Percentiles rank a stretch among this genome's conserved stretches.
phyloP scores from a whole-genome alignment of 1,140 invertebrate species.

The Telenomus remus region DNA sequence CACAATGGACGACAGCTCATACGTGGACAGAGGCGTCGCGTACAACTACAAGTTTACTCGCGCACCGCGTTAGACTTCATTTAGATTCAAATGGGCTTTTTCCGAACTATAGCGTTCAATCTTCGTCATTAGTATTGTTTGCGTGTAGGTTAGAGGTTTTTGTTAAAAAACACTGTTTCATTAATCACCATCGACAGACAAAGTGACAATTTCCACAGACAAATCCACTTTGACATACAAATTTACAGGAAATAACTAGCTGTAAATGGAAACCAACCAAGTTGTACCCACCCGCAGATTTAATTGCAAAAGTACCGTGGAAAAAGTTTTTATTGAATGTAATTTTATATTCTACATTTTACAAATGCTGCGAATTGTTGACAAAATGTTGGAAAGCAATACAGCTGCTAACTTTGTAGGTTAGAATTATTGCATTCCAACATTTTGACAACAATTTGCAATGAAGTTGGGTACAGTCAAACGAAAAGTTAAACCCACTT shows the following conservation, averaged over 20 bases:
- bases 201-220: constrained; percentile 37
- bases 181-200: constrained; percentile 26
- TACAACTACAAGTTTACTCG: constrained; percentile 21
- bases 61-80: constrained; percentile 61
- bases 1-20: constrained; percentile 60
- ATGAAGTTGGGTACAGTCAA: too few relatives aligned
- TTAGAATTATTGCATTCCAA: too few relatives aligned
- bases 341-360: too few relatives aligned
- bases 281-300: too few relatives aligned
- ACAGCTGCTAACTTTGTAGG: too few relatives aligned
- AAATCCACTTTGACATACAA: constrained; percentile 25
- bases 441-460: too few relatives aligned
- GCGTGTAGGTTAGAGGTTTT: constrained; percentile 44
- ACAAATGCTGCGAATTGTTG: too few relatives aligned
- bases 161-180: constrained; percentile 31
- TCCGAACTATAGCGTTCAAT: constrained; percentile 53
- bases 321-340: too few relatives aligned
- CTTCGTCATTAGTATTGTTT: constrained; percentile 62
- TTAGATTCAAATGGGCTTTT: constrained; percentile 65
- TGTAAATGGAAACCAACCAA: constrained; percentile 7
- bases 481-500: too few relatives aligned
- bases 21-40: constrained; percentile 15
- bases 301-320: too few relatives aligned
- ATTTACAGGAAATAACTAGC: constrained; percentile 23
- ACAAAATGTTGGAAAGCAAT: too few relatives aligned